Conservation (phyloP, 1,140 invertebrate genomes). For the Brachionus angularis region DNA sequence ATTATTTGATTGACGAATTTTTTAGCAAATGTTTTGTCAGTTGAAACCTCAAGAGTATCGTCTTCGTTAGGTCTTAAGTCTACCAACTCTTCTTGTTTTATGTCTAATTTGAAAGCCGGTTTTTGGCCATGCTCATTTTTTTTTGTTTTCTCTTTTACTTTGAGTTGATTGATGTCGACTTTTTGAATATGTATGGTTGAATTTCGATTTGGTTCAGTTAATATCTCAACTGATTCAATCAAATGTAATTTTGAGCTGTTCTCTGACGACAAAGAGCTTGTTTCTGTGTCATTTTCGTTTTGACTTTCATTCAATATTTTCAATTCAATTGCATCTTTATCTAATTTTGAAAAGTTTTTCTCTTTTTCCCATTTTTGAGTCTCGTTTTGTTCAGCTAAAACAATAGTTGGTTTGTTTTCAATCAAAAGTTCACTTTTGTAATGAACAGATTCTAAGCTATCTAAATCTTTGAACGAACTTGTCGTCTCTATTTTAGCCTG, state of each 20-base stretch:
- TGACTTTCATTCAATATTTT: neutral
- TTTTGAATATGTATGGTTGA: constrained; percentile 3
- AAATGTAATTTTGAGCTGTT: constrained; percentile 16
- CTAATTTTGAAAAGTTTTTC: no score
- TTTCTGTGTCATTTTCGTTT: constrained; percentile 8
- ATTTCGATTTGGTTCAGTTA: neutral
- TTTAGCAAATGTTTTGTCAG: constrained; percentile 21
- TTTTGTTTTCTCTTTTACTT: constrained; percentile 11
- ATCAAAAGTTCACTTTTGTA: no score
- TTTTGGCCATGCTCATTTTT: neutral
- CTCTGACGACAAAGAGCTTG: constrained; percentile 8
- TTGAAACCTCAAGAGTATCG: neutral
- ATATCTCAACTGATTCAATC: constrained; percentile 30
- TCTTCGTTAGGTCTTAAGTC: neutral
- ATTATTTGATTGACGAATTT: constrained; percentile 36
- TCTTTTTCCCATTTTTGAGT: no score
- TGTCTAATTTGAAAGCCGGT: constrained; percentile 2
- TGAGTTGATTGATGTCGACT: constrained; percentile 16
- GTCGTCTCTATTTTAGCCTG: no score
- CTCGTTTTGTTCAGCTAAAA: no score
- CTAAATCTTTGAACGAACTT: no score
- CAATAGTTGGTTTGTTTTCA: no score
- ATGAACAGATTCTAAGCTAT: no score
- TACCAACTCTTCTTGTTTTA: constrained; percentile 26
- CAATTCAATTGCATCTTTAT: no score